Conservation (phyloP, 2,113 vertebrate species). For the Vulpes ferrilata region DNA sequence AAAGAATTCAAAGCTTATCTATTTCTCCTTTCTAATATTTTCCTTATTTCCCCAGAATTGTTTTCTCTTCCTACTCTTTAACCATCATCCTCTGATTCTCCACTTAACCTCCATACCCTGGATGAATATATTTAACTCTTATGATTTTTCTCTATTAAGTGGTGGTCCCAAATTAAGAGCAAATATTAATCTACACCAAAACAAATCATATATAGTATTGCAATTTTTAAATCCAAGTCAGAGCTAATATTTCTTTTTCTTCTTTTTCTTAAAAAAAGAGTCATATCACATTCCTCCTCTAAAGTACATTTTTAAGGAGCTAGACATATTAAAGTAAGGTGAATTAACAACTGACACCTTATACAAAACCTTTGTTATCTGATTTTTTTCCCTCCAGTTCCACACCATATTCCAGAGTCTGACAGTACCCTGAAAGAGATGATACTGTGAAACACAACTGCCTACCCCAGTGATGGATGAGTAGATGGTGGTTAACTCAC, state of each 20-base stretch:
- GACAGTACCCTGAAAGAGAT: not conserved
- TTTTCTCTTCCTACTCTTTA: not conserved
- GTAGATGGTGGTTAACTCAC: not conserved
- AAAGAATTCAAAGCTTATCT: not conserved
- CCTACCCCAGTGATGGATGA: conserved; percentile 28
- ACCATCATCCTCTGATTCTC: not conserved
- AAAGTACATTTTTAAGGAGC: not conserved
- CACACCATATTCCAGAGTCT: not conserved
- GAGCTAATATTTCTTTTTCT: not conserved
- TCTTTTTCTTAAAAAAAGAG: not conserved
- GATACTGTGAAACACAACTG: not conserved
- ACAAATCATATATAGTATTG: not conserved
- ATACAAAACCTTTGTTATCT: not conserved
- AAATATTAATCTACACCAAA: conserved; percentile 31
- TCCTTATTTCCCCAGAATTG: not conserved
- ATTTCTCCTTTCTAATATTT: conserved; percentile 53
- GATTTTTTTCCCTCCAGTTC: not conserved
- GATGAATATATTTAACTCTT: not conserved
- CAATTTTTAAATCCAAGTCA: not conserved
- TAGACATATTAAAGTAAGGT: not conserved
- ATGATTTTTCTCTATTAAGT: not conserved
- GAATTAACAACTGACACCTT: not conserved
- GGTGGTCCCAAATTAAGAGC: conserved; percentile 6
- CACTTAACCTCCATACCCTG: not conserved
- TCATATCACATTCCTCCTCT: not conserved